Conservation (phyloP, 2,888 invertebrate genomes). For the Ormyrus nitidulus region DNA sequence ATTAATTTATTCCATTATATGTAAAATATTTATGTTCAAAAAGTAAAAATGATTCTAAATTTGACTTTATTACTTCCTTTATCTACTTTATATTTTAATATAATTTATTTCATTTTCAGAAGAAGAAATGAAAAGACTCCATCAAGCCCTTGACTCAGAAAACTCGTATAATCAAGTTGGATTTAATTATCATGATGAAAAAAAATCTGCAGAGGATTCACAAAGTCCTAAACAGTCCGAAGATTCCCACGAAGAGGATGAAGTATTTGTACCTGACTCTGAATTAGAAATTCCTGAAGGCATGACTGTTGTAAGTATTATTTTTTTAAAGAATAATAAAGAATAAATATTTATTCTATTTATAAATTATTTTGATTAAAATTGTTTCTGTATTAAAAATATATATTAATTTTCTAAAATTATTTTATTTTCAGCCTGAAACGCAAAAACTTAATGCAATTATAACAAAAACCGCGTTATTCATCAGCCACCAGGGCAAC, state of each 20-base stretch:
- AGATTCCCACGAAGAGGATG: conserved; percentile 80
- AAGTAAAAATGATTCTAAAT: not conserved
- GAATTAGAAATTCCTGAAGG: conserved; percentile 86
- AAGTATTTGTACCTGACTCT: conserved; percentile 84
- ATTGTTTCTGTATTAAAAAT: not conserved
- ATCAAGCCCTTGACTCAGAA: conserved; percentile 81
- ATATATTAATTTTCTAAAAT: too few relatives aligned
- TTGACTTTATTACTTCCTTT: not conserved
- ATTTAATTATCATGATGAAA: conserved; percentile 82
- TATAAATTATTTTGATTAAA: conserved; percentile 3
- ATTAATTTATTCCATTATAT: conserved; percentile 28
- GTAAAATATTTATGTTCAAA: conserved; percentile 5
- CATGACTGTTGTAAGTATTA: conserved; percentile 81
- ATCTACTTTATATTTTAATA: conserved; percentile 13
- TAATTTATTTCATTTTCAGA: conserved; percentile 78
- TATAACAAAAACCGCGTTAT: conserved; percentile 95
- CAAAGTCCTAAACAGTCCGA: conserved; percentile 73
- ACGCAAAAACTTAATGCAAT: conserved; percentile 92
- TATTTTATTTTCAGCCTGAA: conserved; percentile 81
- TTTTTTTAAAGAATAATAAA: too few relatives aligned
- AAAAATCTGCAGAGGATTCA: conserved; percentile 73
- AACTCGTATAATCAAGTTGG: conserved; percentile 83
- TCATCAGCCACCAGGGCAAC: conserved; percentile 91
- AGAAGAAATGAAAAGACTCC: conserved; percentile 92
- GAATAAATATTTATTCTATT: too few relatives aligned